These are phyloP conservation scores for Eupsilia transversa DNA, from an alignment of 2,888 invertebrate genomes.

Conservation along the genomic window DNA sequence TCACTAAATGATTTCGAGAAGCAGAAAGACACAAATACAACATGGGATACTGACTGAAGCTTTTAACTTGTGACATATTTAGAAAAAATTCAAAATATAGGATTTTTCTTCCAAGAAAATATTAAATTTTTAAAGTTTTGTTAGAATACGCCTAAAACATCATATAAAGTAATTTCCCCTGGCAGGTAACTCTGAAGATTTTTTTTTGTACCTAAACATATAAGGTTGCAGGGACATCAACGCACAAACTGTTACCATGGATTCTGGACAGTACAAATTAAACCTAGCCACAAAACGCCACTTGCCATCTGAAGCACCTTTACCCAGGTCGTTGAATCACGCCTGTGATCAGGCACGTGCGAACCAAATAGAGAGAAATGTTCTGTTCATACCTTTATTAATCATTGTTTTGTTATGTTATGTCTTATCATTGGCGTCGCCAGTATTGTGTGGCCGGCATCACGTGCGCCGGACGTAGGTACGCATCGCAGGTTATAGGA, in stretches of 20 bases:
- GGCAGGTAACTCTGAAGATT: background rate
- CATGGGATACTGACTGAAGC: background rate
- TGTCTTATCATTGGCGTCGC: conserved; percentile 44
- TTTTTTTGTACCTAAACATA: background rate
- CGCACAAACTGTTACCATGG: no score
- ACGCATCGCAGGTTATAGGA: conserved; percentile 21
- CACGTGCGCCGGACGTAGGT: conserved; percentile 41
- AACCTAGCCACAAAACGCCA: background rate
- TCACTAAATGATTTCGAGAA: background rate
- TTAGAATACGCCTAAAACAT: no score
- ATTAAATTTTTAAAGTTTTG: background rate
- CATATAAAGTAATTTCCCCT: background rate
- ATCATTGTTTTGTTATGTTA: conserved; percentile 58
- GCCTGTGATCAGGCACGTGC: conserved; percentile 62
- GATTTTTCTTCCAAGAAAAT: background rate
- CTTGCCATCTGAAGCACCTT: conserved; percentile 52
- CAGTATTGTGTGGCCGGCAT: conserved; percentile 24
- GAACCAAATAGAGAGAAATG: conserved; percentile 60
- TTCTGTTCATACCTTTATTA: conserved; percentile 54
- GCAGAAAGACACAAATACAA: background rate
- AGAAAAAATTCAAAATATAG: background rate
- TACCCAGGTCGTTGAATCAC: conserved; percentile 57
- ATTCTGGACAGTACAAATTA: background rate
- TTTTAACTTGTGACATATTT: background rate
- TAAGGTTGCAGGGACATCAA: no score